A percentile compares a stretch with the other conserved stretches of the same genome.
Evolutionary conservation across 2,113 vertebrate species (phyloP).

Genomic region (Meleagris gallopavo): DNA sequence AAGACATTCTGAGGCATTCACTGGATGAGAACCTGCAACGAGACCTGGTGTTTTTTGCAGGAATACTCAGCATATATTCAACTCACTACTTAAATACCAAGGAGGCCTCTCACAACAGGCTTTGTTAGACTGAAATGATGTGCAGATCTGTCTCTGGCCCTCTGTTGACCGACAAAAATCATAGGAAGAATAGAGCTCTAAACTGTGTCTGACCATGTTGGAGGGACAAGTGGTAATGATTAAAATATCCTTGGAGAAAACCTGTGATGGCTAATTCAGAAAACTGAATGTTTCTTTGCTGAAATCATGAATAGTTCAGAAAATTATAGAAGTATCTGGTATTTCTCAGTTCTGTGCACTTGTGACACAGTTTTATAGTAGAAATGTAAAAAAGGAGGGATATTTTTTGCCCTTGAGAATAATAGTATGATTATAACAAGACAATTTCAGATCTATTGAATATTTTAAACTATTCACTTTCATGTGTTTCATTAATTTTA

Average conservation of each 20-base stretch:
- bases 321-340: not conserved
- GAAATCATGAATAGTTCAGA: not conserved
- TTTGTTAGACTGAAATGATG: not conserved
- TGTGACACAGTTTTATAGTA: not conserved
- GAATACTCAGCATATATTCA: not conserved
- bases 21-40: not conserved
- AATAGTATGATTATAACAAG: conserved; percentile 1
- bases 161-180: not conserved
- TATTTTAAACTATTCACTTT: conserved; percentile 65
- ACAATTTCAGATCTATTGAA: conserved; percentile 26
- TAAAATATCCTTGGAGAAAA: not conserved
- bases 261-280: not conserved
- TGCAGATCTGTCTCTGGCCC: not conserved
- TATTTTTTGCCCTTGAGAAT: conserved; percentile 34
- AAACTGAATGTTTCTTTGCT: not conserved
- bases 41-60: not conserved
- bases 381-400: not conserved
- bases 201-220: accelerated
- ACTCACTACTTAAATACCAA: not conserved
- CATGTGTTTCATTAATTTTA: conserved; percentile 62
- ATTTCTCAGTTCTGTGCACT: not conserved
- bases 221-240: not conserved
- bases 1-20: not conserved
- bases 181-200: not conserved
- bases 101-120: not conserved